phyloP scores from a whole-genome alignment of 2,113 vertebrate genomes.

The Suricata suricatta region DNA sequence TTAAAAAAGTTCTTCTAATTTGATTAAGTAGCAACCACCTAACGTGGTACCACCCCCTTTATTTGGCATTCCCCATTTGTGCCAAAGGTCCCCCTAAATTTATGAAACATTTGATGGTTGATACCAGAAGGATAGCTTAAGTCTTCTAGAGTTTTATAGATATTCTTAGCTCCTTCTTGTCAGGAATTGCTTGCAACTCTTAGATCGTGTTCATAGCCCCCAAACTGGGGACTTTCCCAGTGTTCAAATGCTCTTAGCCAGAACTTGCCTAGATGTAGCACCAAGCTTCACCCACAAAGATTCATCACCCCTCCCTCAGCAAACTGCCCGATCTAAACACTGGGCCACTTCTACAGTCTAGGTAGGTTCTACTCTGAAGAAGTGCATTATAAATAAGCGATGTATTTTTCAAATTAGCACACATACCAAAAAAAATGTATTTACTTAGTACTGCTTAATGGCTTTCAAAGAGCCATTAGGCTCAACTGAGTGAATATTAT shows the following conservation, averaged over 20 bases:
- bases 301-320: background rate
- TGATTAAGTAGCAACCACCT: background rate
- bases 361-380: conserved; percentile 75
- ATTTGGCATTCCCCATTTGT: background rate
- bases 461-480: conserved; percentile 85
- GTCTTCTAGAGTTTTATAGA: background rate
- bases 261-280: background rate
- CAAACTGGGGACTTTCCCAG: background rate
- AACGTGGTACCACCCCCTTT: background rate
- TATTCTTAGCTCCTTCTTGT: background rate
- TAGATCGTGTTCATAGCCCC: background rate
- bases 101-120: conserved; percentile 69
- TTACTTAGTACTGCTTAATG: conserved; percentile 85
- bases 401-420: conserved; percentile 83
- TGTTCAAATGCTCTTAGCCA: background rate
- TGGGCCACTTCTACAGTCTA: conserved; percentile 66
- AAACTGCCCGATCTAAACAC: background rate
- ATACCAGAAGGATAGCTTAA: background rate
- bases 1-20: background rate
- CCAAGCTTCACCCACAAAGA: background rate
- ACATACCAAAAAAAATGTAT: conserved; percentile 81
- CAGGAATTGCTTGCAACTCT: background rate
- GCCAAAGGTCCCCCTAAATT: background rate
- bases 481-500: conserved; percentile 72
- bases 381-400: conserved; percentile 82